Evolutionary conservation across 2,797 vertebrate genomes (phyloP).

Genomic region (Microtus obscurus): DNA sequence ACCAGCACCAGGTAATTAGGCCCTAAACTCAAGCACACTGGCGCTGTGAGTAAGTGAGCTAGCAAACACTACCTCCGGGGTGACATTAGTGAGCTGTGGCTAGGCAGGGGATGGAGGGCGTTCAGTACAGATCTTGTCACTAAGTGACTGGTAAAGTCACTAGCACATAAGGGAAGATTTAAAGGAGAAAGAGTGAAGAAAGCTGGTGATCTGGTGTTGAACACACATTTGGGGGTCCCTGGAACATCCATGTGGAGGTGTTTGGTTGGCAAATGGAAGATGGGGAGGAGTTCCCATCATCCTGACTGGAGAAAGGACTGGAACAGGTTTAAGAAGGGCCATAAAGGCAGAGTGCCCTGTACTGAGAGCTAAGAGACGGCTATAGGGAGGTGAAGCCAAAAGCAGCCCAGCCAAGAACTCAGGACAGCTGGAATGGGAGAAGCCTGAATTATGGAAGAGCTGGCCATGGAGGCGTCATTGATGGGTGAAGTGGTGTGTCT

Average conservation of each 20-base stretch:
- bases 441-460: background rate
- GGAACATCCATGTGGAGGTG: background rate
- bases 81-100: background rate
- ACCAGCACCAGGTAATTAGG: background rate
- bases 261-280: background rate
- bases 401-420: background rate
- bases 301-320: background rate
- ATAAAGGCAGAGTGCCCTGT: background rate
- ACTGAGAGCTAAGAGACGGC: background rate
- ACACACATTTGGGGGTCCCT: background rate
- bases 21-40: background rate
- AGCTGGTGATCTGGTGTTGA: background rate
- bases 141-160: background rate
- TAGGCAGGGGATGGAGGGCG: background rate
- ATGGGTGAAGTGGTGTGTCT: background rate
- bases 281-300: background rate
- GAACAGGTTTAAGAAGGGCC: background rate
- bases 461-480: background rate
- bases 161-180: background rate
- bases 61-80: background rate
- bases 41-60: background rate
- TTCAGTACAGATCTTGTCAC: background rate
- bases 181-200: background rate
- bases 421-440: background rate
- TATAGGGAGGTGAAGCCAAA: background rate